A percentile compares a stretch with the other conserved stretches of the same genome.
Evolutionary conservation across 2,797 vertebrate species (phyloP).

Genomic region (Alectoris magna): DNA sequence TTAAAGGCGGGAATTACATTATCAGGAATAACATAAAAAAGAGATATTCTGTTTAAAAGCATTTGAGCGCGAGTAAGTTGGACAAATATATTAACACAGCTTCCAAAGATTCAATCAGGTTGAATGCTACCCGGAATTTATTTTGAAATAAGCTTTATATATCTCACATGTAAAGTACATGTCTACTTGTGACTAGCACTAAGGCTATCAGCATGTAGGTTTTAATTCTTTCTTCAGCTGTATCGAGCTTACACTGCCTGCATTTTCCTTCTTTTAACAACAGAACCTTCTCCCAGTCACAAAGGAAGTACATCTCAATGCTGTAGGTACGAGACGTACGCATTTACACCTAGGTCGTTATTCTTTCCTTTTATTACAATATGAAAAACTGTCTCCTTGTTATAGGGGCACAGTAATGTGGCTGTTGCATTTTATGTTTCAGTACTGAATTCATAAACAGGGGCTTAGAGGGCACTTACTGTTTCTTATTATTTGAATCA

Average conservation of each 20-base stretch:
- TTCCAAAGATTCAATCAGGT: slow-evolving; percentile 76
- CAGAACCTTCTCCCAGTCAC: slow-evolving; percentile 24
- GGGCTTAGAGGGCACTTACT: not conserved
- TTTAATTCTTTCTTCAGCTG: slow-evolving; percentile 74
- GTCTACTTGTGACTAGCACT: slow-evolving; percentile 61
- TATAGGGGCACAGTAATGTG: not conserved
- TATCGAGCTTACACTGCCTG: slow-evolving; percentile 3
- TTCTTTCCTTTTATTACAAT: slow-evolving; percentile 11
- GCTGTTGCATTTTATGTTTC: not conserved
- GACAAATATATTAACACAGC: slow-evolving; percentile 81
- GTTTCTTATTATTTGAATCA: slow-evolving; percentile 6
- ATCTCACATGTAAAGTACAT: slow-evolving; percentile 66
- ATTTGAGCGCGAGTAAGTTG: slow-evolving; percentile 75
- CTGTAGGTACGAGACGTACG: not conserved
- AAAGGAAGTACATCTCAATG: not conserved
- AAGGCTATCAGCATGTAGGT: slow-evolving; percentile 76
- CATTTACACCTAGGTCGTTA: not conserved
- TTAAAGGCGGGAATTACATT: slow-evolving; percentile 84
- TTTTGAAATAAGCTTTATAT: slow-evolving; percentile 77
- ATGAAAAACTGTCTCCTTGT: slow-evolving; percentile 23
- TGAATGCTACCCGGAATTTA: slow-evolving; percentile 79
- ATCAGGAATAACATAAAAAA: slow-evolving; percentile 82
- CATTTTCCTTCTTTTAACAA: slow-evolving; percentile 24
- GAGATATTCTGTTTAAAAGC: slow-evolving; percentile 80
- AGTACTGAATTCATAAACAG: not conserved